Evolutionary conservation across 2,888 invertebrate species (phyloP), one percentile per base, ranked within the genome.

Genomic region (Gisinianus flammeolus): DNA sequence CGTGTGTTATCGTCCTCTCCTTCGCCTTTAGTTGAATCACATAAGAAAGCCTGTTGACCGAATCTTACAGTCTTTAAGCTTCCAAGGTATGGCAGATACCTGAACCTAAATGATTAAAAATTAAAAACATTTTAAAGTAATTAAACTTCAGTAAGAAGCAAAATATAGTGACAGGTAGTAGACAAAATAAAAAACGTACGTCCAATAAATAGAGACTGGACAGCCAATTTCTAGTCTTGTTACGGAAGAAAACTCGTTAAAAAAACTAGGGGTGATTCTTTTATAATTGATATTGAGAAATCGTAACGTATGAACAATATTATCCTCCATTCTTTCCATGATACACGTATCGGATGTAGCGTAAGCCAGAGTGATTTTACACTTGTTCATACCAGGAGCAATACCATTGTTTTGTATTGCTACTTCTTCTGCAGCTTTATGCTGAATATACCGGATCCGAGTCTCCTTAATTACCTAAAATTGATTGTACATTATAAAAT

Each of bases 181-280:
- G n/a, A 12, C 16, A 28, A 31, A n/a, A 28, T 68, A 68, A 24
- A 3, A 62, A 28, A 62, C 62, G 35, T 62, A 73, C 73, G 56
- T 58, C 73, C 73, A 73, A 16, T 12, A 10, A 10, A 73, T 33
- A 10, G 73, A 62, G 16, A 73, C 24, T 0, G 33, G 35, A 44
- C 73, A 73, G 8, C 73, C 73, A 26, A 73, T n/a, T 73, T 73
- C 73, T 22, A 73, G 26, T 22, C 73, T 31, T n/a, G 30, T 22
- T 6, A 73, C 64, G 24, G 24, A 58, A 0, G 62, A 16, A 24
- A 58, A 73, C 19, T 58, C 58, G 19, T 58, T 73, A 64, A 73
- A 62, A 33, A 73, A 73, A 16, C 19, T 10, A 2, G 73, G 73
- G 16, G 62, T 62, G 8, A 73, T 58, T 10, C 73, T 30, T 24